Percentiles rank a stretch among this genome's conserved stretches.
Evolutionary conservation across 1,140 invertebrate species (phyloP).

Genomic region (Akabosia matsudoensis): DNA sequence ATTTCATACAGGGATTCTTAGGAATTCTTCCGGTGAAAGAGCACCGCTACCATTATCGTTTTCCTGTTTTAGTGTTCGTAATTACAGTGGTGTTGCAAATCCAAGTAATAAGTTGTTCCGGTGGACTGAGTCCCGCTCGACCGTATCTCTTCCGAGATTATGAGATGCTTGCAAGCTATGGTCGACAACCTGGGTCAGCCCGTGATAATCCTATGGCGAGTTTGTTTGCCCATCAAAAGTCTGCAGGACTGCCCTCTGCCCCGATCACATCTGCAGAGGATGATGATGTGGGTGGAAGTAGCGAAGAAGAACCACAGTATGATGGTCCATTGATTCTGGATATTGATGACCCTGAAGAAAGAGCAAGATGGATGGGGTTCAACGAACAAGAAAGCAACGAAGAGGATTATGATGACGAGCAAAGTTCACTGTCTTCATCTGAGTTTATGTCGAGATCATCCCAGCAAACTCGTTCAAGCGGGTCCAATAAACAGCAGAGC

Average conservation of each 20-base stretch:
- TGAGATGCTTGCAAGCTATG: neutral
- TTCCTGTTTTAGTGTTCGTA: neutral
- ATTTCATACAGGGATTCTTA: too few species aligned
- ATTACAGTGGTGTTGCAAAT: neutral
- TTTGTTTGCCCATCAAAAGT: neutral
- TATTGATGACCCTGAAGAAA: slow-evolving; percentile 5
- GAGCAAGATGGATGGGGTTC: neutral
- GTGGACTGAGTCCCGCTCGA: neutral
- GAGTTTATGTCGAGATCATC: neutral
- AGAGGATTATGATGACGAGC: neutral
- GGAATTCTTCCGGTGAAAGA: neutral
- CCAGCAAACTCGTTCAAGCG: neutral
- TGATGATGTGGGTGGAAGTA: neutral
- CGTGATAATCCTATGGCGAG: neutral
- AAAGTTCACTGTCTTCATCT: neutral
- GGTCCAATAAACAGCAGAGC: neutral
- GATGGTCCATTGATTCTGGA: slow-evolving; percentile 3
- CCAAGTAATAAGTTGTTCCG: neutral
- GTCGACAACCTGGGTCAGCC: neutral
- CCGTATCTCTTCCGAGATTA: slow-evolving; percentile 21
- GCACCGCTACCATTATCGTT: neutral
- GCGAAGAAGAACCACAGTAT: slow-evolving; percentile 2
- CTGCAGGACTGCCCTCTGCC: neutral
- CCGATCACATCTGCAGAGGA: neutral
- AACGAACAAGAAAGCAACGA: neutral